Evolutionary conservation across 1,140 invertebrate species (phyloP), one percentile per base, ranked within the genome.

Genomic region (Gryllus bimaculatus): DNA sequence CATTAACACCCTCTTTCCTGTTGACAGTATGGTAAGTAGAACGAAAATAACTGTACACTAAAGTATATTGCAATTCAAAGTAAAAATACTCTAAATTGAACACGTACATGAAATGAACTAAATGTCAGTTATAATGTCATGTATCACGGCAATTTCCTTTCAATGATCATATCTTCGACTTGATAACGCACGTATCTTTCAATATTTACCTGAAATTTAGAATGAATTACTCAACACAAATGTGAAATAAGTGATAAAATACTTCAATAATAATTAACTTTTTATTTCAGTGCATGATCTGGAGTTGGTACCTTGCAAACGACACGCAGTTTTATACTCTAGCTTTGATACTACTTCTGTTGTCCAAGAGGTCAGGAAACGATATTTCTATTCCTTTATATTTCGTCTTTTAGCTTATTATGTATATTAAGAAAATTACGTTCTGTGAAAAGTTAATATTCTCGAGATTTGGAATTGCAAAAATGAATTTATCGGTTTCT

Each of bases 251-350:
- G 54, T 66, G 0, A 13, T 66, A 18, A 3, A 3, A 66, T 13
- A 66, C 7, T 66, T 66, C 26, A 39, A 39, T 39, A 39, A 39
- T 39, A 39, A 39, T 39, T 39, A 39, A 48, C 49, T 15, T 79
- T 73, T 80, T 74, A 15, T 82, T 82, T 76, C 78, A 86, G 85
- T 86, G 85, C 74, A 84, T 86, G 81, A 79, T 82, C 0, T 86
- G 85, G 85, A 85, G 84, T 81, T 86, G 85, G 85, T 86, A 86
- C 54, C 80, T 87, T 73, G 83, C 85, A 26, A 85, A 84, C 73
- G 85, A 86, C 75, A 85, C 84, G 0, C 84, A 86, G 79, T 86
- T 86, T 81, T 86, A 85, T 78, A 84, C 82, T 15, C 75, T 85
- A 15, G 85, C 84, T 77, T 83, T 83, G 78, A 82, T 85, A 74